These are phyloP conservation scores for Leucoma salicis DNA, from an alignment of 2,888 invertebrate species.

Conservation along the genomic window DNA sequence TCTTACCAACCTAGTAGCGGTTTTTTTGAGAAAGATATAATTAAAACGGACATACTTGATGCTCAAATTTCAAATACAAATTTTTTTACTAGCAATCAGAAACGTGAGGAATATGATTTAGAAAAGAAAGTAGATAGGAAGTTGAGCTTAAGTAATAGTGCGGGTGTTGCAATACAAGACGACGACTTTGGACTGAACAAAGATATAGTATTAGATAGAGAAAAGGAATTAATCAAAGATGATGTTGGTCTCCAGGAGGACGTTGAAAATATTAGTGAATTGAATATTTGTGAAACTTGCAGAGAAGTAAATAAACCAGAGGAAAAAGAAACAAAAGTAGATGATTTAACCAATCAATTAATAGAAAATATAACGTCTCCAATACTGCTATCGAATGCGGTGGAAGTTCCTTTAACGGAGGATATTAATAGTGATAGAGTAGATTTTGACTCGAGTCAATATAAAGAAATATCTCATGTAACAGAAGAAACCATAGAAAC, in stretches of 20 bases:
- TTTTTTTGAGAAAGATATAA: neutral
- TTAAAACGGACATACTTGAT: neutral
- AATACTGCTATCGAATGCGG: conserved; percentile 65
- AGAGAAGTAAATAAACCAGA: conserved; percentile 59
- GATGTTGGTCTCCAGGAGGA: conserved; percentile 6
- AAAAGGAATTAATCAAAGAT: conserved; percentile 3
- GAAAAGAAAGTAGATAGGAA: neutral
- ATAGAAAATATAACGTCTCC: conserved; percentile 71
- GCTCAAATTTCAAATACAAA: neutral
- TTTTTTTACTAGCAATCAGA: conserved; percentile 1
- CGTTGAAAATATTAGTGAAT: conserved; percentile 39
- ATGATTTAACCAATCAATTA: conserved; percentile 61
- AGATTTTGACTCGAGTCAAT: conserved; percentile 42
- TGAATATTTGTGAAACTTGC: conserved; percentile 67
- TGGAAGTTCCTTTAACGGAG: conserved; percentile 54
- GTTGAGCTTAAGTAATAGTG: conserved; percentile 8
- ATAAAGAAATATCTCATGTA: conserved; percentile 56
- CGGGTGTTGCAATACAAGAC: neutral
- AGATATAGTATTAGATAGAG: conserved; percentile 4
- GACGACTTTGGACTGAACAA: conserved; percentile 5
- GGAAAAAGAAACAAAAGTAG: conserved; percentile 42
- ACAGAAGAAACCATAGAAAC: conserved; percentile 64
- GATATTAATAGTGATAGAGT: conserved; percentile 17
- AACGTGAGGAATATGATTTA: neutral
- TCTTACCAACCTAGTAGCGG: neutral